Base-by-base conservation (phyloP, 2,113 vertebrate species). In the Hippocampus comes region DNA sequence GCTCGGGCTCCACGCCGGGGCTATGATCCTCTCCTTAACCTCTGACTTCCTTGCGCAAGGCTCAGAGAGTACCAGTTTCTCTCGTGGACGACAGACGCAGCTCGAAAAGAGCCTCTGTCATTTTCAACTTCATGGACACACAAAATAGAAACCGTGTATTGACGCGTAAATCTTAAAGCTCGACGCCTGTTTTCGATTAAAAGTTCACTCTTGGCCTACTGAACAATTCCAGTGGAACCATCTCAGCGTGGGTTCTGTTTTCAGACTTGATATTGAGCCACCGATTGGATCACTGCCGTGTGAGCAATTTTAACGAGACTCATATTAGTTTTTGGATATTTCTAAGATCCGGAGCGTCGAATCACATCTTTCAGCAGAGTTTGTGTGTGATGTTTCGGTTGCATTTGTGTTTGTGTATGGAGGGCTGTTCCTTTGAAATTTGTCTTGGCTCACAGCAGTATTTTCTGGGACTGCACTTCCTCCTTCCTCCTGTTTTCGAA, bases 171-270 rank as follows among this genome's bases (percentile, higher is more conserved):
- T 61, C 27, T 9, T 1, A 34, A 17, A 34, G 15, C n/a, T 68
- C 60, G 70, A 4, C 84, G 86, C 10, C 23, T 86, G 84, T 78
- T 90, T 80, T 51, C 41, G 57, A 75, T 86, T 64, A 82, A 72
- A 68, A 23, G 10, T 72, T 68, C 46, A 63, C 34, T 67, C 43
- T 73, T 15, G 60, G 55, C 69, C 79, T 81, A 6, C 71, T 20
- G 64, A 0, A 59, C 63, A 75, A 79, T 72, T 82, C 85, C 73
- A 25, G 63, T 48, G 63, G 71, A 77, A 80, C 68, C 49, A 21
- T 27, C 56, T 43, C n/a, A 14, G 34, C 68, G 56, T 78, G 56
- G 75, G 5, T 72, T 67, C 11, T 9, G 48, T 59, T 38, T n/a
- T 0, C 2, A 49, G 6, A 0, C 43, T 65, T 56, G 48, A 67